Conservation (phyloP, 2,113 vertebrate genomes). For the Oncorhynchus keta region DNA sequence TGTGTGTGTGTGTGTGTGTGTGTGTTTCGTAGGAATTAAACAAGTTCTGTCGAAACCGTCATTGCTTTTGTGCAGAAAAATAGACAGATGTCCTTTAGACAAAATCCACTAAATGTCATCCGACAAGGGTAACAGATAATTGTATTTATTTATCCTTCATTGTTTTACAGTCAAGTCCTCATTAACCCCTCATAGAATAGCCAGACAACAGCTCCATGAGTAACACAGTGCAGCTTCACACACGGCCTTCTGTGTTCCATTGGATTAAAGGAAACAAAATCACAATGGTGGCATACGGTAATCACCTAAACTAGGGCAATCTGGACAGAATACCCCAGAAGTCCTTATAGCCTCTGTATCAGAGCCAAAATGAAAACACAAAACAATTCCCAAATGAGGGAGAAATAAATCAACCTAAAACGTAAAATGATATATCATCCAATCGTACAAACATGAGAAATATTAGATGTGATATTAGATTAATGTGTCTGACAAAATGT, state of each 20-base stretch:
- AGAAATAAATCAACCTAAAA: constrained; percentile 24
- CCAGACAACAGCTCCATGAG: too few relatives aligned
- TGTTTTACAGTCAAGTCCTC: too few relatives aligned
- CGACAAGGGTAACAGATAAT: too few relatives aligned
- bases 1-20: neutral
- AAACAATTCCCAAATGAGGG: constrained; percentile 21
- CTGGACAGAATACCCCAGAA: constrained; percentile 1
- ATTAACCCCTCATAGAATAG: too few relatives aligned
- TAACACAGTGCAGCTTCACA: too few relatives aligned
- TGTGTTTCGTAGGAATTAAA: neutral
- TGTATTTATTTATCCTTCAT: too few relatives aligned
- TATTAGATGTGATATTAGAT: constrained; percentile 28
- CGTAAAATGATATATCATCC: neutral
- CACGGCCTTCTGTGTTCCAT: too few relatives aligned
- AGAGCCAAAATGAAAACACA: constrained; percentile 28
- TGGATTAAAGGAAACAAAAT: neutral
- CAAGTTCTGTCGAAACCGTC: too few relatives aligned
- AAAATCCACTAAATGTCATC: too few relatives aligned
- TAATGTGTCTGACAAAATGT: constrained; percentile 69
- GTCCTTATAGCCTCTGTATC: neutral
- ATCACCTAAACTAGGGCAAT: constrained; percentile 7
- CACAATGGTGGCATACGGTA: constrained; percentile 8
- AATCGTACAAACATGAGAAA: constrained; percentile 63
- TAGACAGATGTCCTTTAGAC: too few relatives aligned
- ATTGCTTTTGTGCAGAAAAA: neutral